Evolutionary conservation across 2,888 invertebrate species (phyloP), one percentile per base, ranked within the genome.

Genomic region (Cephus pulcher): DNA sequence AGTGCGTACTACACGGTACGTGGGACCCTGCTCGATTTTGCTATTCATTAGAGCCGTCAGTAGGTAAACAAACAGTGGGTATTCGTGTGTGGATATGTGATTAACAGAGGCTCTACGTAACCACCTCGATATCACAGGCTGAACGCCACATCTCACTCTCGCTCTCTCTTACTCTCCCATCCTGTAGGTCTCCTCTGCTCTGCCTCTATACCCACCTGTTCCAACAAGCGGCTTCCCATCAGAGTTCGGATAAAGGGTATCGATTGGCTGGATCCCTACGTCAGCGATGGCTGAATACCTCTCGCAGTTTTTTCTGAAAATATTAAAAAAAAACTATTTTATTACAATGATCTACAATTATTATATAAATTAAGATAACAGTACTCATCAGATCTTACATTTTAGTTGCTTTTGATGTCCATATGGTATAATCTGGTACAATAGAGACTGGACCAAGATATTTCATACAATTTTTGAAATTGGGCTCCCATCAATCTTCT

Each of bases 11-110:
- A 34, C 74, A 81, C 75, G 78, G 76, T 40, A 71, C 71, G 34
- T 34, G 71, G 32, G 12, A 34, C 71, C 34, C 74, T 30, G 85
- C 84, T 86, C 86, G 86, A 89, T 88, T 88, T 88, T 86, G 86
- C 88, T 87, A 88, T 89, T 90, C 88, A 89, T 89, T 88, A 86
- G 85, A 86, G 85, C 88, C 84, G 85, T 86, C 86, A 87, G 85
- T 83, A 83, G 79, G 84, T 85, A 89, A 89, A 88, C 87, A 88
- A 89, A 90, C 87, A 88, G 83, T 84, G 85, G 84, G 83, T 82
- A 82, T 84, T 83, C 84, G 76, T 87, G 86, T 87, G 87, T 86
- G 87, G 85, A 88, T 88, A 88, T 85, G 89, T 89, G 90, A 90
- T 90, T 89, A 90, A 90, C 89, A 84, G 86, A 88, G 86, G 87